Evolutionary conservation across 2,888 invertebrate genomes (phyloP).

Genomic region (Agelastica alni): DNA sequence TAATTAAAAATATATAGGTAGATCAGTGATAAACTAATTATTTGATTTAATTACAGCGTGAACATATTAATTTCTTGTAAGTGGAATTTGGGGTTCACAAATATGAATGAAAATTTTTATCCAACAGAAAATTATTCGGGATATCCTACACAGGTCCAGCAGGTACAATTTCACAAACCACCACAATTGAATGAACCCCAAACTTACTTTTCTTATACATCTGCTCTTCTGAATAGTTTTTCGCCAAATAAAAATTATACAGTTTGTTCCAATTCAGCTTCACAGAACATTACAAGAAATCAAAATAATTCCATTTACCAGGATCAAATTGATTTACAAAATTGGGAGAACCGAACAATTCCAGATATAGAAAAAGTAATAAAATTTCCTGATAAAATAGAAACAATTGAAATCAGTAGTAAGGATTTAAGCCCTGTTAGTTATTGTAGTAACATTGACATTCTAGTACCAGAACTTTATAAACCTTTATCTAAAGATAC

Average conservation of each 20-base stretch:
- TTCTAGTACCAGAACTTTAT: conserved; percentile 44
- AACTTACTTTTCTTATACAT: conserved; percentile 15
- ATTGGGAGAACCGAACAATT: conserved; percentile 29
- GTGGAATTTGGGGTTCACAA: too few species aligned
- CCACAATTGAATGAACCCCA: conserved; percentile 10
- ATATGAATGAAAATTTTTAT: conserved; percentile 11
- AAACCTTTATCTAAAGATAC: conserved; percentile 42
- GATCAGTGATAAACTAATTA: too few species aligned
- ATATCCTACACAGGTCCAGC: too few species aligned
- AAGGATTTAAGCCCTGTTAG: conserved; percentile 52
- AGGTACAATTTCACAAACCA: conserved; percentile 13
- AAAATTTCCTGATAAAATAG: conserved; percentile 47
- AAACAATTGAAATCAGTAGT: conserved; percentile 48
- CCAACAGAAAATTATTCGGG: conserved; percentile 3
- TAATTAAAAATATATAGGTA: too few species aligned
- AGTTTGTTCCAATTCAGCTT: conserved; percentile 18
- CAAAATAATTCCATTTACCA: conserved; percentile 16
- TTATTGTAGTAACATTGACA: conserved; percentile 48
- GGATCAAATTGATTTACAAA: conserved; percentile 24
- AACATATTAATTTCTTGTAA: too few species aligned
- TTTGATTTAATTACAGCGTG: too few species aligned
- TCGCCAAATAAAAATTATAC: conserved; percentile 21
- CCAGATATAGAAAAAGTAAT: conserved; percentile 35
- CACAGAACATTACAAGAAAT: conserved; percentile 17
- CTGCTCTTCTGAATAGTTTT: conserved; percentile 13